These are phyloP conservation scores for Zelostemma sp. DNA, from an alignment of 1,140 invertebrate genomes.

Conservation along the genomic window DNA sequence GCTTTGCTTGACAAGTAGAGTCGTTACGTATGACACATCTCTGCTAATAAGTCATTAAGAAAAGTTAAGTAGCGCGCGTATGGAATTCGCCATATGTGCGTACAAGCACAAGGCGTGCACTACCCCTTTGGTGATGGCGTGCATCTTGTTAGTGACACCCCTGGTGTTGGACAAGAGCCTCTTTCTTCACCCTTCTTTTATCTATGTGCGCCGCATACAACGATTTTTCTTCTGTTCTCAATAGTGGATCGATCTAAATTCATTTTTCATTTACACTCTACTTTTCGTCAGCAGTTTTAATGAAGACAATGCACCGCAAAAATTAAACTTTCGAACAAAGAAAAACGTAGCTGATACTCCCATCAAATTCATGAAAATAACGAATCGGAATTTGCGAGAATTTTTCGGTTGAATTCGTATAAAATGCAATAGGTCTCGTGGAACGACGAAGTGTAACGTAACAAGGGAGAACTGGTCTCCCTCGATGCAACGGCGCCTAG, in stretches of 20 bases:
- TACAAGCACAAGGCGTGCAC: conserved; percentile 36
- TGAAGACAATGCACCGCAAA: too few relatives aligned
- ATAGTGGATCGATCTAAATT: too few relatives aligned
- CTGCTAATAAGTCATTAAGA: conserved; percentile 68
- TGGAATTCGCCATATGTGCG: conserved; percentile 45
- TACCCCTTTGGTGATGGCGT: conserved; percentile 49
- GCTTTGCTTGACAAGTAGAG: conserved; percentile 12
- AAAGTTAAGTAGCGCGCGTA: conserved; percentile 48
- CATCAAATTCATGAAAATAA: too few relatives aligned
- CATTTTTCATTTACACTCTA: too few relatives aligned
- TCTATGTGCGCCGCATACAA: conserved; percentile 37
- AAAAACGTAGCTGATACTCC: too few relatives aligned
- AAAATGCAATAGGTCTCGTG: background rate
- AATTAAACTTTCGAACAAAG: too few relatives aligned
- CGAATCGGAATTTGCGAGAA: too few relatives aligned
- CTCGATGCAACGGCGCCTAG: conserved; percentile 1
- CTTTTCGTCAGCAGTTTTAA: too few relatives aligned
- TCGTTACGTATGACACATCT: conserved; percentile 58
- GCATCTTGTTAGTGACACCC: conserved; percentile 71
- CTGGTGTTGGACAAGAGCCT: conserved; percentile 67
- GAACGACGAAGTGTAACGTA: conserved; percentile 5
- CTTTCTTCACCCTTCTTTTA: conserved; percentile 56
- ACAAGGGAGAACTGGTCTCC: background rate
- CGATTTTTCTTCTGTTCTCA: conserved; percentile 37
- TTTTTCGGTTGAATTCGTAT: too few relatives aligned